Evolutionary conservation across 2,888 invertebrate species (phyloP), one percentile per base, ranked within the genome.

Genomic region (Patella pellucida): DNA sequence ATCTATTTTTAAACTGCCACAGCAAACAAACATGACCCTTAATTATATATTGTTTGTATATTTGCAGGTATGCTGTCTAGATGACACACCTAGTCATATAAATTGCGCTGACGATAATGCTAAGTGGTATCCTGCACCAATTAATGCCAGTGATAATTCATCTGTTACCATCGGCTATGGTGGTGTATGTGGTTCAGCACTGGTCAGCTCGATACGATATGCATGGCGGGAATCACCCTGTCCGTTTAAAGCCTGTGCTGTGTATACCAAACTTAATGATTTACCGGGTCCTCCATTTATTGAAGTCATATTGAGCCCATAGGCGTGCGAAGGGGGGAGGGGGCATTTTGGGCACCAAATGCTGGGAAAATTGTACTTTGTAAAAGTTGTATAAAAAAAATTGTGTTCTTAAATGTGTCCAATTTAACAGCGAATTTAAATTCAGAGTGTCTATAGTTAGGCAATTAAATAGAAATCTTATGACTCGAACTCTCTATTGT

Each of bases 201-300:
- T 81, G 74, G 79, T 73, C 68, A 74, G 81, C 16, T 76, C 79
- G 52, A 85, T 85, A 1, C 81, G 86, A 12, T 85, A 85, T 70
- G 79, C 78, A 1, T 85, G 85, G 86, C 70, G 82, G 27, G 84
- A 84, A 72, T 83, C 85, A 15, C 85, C 86, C 11, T 85, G 85
- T 75, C 69, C 73, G 2, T 82, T 84, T 69, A 85, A 85, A 75
- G 79, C 75, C 51, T 85, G 85, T 76, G 82, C 85, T 7, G 81
- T 85, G 2, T 85, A 86, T 70, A 19, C n/a, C n/a, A 80, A 79
- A 16, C 69, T 70, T n/a, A 77, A 80, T 19, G 19, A 62, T 62
- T 79, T 85, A 11, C 86, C 86, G 1, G 84, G 79, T 16, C 79
- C 84, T 11, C 86, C 86, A 15, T 84, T 81, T 50, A 71, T 80